These are phyloP conservation scores for Tragelaphus imberbis DNA, from an alignment of 2,113 vertebrate species.

Conservation along the genomic window DNA sequence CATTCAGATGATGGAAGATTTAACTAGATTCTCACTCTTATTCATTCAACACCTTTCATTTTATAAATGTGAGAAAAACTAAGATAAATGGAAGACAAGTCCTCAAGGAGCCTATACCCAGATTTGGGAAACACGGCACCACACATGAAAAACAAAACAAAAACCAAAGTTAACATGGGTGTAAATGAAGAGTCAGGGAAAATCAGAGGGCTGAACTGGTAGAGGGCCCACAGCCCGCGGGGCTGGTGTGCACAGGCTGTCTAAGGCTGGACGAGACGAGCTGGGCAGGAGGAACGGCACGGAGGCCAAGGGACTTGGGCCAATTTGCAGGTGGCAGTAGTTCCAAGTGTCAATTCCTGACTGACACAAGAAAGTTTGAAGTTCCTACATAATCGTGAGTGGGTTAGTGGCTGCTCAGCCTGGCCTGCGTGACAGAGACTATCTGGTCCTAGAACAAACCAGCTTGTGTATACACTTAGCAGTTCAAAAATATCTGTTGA, in stretches of 20 bases:
- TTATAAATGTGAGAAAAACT: neutral
- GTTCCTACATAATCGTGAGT: neutral
- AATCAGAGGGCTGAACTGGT: no score
- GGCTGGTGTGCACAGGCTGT: neutral
- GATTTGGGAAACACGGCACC: neutral
- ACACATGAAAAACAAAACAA: neutral
- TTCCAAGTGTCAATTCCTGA: neutral
- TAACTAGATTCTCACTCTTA: neutral
- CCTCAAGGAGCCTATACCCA: neutral
- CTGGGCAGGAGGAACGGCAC: neutral
- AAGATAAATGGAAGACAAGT: neutral
- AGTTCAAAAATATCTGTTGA: neutral
- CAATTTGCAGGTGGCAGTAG: neutral
- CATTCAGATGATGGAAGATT: neutral
- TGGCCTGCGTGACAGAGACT: neutral
- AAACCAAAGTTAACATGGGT: neutral
- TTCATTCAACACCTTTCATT: neutral
- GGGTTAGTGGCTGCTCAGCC: neutral
- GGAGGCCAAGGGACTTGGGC: neutral
- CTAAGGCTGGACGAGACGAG: neutral
- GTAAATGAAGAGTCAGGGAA: neutral
- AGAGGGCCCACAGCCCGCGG: neutral
- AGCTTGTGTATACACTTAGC: neutral
- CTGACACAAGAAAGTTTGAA: neutral
- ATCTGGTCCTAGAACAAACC: neutral